Evolutionary conservation across 1,140 invertebrate species (phyloP).

Genomic region (Potamilus streckersoni): DNA sequence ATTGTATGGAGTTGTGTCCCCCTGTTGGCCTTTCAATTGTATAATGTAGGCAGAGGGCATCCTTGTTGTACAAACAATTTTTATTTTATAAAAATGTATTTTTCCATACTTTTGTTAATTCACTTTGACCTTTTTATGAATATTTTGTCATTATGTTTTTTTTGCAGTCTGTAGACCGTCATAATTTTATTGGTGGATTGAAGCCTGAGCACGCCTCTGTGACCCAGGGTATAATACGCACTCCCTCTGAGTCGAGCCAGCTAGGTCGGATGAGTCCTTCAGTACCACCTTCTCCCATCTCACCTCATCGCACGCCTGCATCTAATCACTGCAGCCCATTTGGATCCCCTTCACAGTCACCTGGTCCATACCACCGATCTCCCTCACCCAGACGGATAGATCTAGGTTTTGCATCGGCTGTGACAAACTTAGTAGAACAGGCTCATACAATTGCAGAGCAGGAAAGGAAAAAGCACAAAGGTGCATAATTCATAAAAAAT

Average conservation of each 20-base stretch:
- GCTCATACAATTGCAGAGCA: constrained; percentile 60
- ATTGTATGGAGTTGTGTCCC: too few relatives aligned
- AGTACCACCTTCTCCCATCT: constrained; percentile 45
- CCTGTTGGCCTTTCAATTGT: too few relatives aligned
- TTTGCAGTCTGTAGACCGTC: constrained; percentile 46
- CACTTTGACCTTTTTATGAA: too few relatives aligned
- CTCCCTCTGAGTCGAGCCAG: constrained; percentile 28
- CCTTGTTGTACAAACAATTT: too few relatives aligned
- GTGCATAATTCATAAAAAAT: constrained; percentile 17
- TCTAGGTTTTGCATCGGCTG: constrained; percentile 62
- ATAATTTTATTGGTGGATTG: constrained; percentile 55
- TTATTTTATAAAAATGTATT: too few relatives aligned
- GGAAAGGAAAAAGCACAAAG: constrained; percentile 53
- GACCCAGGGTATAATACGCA: constrained; percentile 17
- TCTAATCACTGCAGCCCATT: constrained; percentile 47
- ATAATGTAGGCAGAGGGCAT: too few relatives aligned
- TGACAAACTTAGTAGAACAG: constrained; percentile 59
- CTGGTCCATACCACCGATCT: constrained; percentile 47
- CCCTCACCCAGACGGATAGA: constrained; percentile 52
- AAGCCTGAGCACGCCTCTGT: constrained; percentile 54
- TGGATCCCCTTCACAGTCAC: constrained; percentile 52
- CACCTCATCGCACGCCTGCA: constrained; percentile 43
- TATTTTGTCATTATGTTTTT: constrained; percentile 4
- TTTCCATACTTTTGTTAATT: too few relatives aligned
- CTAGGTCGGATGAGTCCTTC: constrained; percentile 43